These are phyloP conservation scores for Halocaridina rubra DNA, from an alignment of 2,888 invertebrate genomes.

Conservation along the genomic window DNA sequence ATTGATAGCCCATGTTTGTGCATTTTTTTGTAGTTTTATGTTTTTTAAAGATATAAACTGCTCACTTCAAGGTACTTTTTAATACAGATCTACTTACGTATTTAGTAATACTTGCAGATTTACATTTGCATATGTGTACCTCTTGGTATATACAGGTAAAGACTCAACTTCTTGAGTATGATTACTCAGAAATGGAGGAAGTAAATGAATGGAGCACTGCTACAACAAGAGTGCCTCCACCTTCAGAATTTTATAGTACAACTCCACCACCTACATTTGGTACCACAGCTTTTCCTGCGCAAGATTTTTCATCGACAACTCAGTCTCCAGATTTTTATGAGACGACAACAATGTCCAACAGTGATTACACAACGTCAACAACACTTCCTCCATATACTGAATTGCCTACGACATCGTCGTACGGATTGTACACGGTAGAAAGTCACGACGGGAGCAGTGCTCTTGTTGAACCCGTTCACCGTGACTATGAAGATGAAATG, in stretches of 20 bases:
- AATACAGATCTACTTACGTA: too few relatives aligned
- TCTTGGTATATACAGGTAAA: conserved; percentile 27
- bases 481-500: conserved; percentile 24
- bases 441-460: not conserved
- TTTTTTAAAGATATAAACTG: too few relatives aligned
- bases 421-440: not conserved
- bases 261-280: not conserved
- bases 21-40: too few relatives aligned
- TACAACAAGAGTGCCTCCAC: not conserved
- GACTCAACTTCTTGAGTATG: conserved; percentile 48
- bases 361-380: not conserved
- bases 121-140: not conserved
- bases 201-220: not conserved
- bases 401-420: not conserved
- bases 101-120: not conserved
- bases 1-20: too few relatives aligned
- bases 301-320: not conserved
- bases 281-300: not conserved
- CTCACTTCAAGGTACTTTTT: too few relatives aligned
- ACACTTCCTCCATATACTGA: not conserved
- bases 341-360: not conserved
- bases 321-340: not conserved
- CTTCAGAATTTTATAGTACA: not conserved
- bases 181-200: conserved; percentile 40
- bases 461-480: conserved; percentile 22